Evolutionary conservation across 2,797 vertebrate genomes (phyloP).

Genomic region (Mormyrus hasselquistii): DNA sequence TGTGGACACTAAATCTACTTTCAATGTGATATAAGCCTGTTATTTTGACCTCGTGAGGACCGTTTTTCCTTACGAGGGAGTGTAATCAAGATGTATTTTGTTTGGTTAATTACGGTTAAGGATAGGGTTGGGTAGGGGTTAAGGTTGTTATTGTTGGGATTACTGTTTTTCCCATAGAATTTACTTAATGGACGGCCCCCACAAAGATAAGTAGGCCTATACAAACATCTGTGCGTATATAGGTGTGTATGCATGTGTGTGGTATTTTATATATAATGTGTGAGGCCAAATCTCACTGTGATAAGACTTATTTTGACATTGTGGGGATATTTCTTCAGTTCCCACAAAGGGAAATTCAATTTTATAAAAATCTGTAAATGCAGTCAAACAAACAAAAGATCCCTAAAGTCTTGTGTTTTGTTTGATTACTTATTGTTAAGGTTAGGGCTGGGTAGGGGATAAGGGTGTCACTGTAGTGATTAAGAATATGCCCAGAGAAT

Average conservation of each 20-base stretch:
- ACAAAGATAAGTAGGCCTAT: neutral
- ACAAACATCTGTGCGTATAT: neutral
- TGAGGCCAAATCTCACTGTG: neutral
- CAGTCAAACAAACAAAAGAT: neutral
- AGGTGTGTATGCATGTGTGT: neutral
- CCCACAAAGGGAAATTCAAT: neutral
- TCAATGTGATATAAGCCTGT: neutral
- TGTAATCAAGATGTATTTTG: neutral
- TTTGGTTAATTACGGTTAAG: neutral
- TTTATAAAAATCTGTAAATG: neutral
- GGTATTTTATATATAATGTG: neutral
- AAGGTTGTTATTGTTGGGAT: neutral
- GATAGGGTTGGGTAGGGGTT: neutral
- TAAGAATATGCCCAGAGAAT: neutral
- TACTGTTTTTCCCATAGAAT: neutral
- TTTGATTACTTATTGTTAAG: neutral
- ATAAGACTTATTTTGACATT: neutral
- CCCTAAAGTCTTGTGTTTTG: neutral
- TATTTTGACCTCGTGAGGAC: neutral
- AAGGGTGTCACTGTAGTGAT: neutral
- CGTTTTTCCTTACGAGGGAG: neutral
- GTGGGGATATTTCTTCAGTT: neutral
- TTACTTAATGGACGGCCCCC: neutral
- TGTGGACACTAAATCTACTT: neutral
- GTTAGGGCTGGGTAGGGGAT: neutral